Evolutionary conservation across 1,140 invertebrate genomes (phyloP), one percentile per base, ranked within the genome.

Genomic region (Zaprionus nigranus): DNA sequence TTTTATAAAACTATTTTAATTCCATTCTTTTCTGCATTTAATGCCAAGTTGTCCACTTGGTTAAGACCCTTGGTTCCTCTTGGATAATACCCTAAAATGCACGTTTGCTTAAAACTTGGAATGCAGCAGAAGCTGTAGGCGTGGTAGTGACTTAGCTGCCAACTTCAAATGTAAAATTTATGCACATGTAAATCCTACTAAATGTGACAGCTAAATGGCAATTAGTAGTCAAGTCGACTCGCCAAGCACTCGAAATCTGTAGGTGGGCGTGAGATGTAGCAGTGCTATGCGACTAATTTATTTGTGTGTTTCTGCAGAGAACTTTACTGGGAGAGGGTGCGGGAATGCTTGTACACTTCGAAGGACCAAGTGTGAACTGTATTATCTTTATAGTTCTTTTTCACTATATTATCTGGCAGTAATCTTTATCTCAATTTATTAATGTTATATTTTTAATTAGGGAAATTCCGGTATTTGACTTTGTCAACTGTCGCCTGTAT

Each of bases 131-230:
- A 36, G 26, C 22, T 46, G 36, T 26, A 53, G 63, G 58, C 49
- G 40, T 73, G 40, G 40, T 43, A 24, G 60, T 46, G 40, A 26
- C 34, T 53, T 78, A 38, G 82, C 28, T 46, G 40, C 46, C 64
- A 70, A 82, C 69, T 83, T 74, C 62, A 73, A 72, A 78, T 80
- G 80, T 83, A 62, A 84, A 84, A 60, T 88, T 67, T 78, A 83
- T 87, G 83, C 79, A 75, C 84, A 88, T 87, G 84, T 81, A 88
- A 88, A 83, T 88, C 74, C 81, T 79, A 70, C 77, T 82, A 80
- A 88, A 88, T 83, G 83, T 88, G 80, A 88, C 84, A 86, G 80
- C 71, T 67, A 83, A 86, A 78, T 80, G 83, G 82, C 76, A 86
- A 86, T 86, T 86, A 86, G 76, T 70, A 79, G 80, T 77, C 79